Evolutionary conservation across 2,113 vertebrate species (phyloP), one percentile per base, ranked within the genome.

Genomic region (Ceratotherium simum): DNA sequence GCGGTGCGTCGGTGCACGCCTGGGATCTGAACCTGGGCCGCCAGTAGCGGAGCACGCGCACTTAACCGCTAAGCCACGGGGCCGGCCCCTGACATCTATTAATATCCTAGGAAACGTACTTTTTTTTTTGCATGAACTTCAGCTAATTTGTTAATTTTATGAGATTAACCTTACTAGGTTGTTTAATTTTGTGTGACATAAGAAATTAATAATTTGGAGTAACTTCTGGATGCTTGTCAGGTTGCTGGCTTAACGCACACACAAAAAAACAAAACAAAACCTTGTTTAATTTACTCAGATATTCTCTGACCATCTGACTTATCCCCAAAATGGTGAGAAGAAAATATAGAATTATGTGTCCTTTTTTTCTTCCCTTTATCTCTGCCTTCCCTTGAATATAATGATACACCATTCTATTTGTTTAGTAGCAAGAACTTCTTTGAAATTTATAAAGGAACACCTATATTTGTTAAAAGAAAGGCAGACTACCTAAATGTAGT

Each of bases 141-240:
- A 65, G 12, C 42, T 42, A 42, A 42, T 87, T 36, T 81, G 27
- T 56, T 87, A 25, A 72, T 93, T 96, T 81, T 70, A 23, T 67
- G 20, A 54, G 14, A 64, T 81, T 93, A 65, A 80, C 9, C 56
- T 73, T 84, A 91, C 21, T 79, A n/a, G 33, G n/a, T 64, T 93
- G 36, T 76, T 88, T 69, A 46, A 67, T 70, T 92, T 81, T 90
- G 23, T 79, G 29, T 96, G 25, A 83, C 51, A 6, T 48, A 64
- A 90, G 78, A 93, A 91, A 95, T 96, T 72, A 70, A 69, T 75
- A 72, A 82, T 79, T 88, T 62, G 67, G 62, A 90, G 36, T 64
- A 90, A 79, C 17, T 85, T 88, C 7, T 89, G 31, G 21, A 3
- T 95, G 36, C 14, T 95, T 95, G 13, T 36, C 12, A 89, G 58